A percentile compares a stretch with the other conserved stretches of the same genome.
Conservation (phyloP, 2,797 vertebrate species). For the Eospalax fontanierii region DNA sequence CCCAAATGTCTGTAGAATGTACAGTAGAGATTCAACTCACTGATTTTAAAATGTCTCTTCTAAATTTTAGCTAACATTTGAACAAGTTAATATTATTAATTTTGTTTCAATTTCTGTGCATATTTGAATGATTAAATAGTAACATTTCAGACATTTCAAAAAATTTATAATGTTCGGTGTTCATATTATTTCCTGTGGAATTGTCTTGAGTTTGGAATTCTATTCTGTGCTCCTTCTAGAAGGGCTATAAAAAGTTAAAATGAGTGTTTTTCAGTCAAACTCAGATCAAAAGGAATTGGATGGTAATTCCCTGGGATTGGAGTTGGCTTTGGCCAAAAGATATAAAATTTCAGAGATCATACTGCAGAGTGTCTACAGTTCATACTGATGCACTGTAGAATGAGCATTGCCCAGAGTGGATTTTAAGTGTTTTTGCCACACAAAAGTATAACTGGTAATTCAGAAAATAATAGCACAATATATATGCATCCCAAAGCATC, state of each 20-base stretch:
- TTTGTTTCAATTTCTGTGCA: slow-evolving; percentile 16
- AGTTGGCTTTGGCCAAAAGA: background rate
- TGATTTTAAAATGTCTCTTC: background rate
- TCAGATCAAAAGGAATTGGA: background rate
- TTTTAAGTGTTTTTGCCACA: background rate
- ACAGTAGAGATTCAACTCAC: background rate
- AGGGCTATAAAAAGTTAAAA: slow-evolving; percentile 33
- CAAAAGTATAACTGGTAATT: background rate
- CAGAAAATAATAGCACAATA: background rate
- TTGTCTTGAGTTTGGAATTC: slow-evolving; percentile 23
- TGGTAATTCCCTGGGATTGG: background rate
- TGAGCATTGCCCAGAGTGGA: background rate
- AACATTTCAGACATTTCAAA: background rate
- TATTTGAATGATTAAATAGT: slow-evolving; percentile 1
- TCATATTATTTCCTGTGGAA: background rate
- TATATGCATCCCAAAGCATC: background rate
- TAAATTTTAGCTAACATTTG: background rate
- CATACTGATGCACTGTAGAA: no score
- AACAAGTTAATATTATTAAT: slow-evolving; percentile 19
- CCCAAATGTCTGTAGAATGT: background rate
- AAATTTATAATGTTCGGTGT: slow-evolving; percentile 16
- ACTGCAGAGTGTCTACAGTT: background rate
- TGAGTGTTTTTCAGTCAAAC: background rate
- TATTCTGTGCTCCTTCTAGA: background rate
- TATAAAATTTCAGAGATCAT: background rate